Percentiles rank a stretch among this genome's conserved stretches.
These are phyloP conservation scores for Cancer borealis DNA, from an alignment of 2,888 invertebrate species.

Conservation along the genomic window DNA sequence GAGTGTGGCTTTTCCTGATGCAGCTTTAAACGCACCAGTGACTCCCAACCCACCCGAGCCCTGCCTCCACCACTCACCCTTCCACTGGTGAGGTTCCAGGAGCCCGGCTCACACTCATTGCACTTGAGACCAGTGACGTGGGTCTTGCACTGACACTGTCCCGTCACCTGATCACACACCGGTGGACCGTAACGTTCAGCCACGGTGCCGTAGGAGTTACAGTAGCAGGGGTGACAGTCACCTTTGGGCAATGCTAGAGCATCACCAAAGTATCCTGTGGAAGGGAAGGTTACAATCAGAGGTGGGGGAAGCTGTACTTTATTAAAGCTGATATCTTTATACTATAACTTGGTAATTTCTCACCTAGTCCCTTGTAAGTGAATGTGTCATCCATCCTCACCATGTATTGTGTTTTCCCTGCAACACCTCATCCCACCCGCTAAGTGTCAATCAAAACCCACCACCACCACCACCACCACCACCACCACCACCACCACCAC, in stretches of 20 bases:
- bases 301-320: too few species aligned
- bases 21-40: background rate
- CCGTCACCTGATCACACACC: slow-evolving; percentile 87
- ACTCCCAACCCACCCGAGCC: background rate
- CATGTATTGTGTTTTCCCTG: background rate
- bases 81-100: slow-evolving; percentile 89
- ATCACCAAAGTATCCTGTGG: slow-evolving; percentile 92
- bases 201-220: slow-evolving; percentile 77
- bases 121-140: slow-evolving; percentile 89
- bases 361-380: background rate
- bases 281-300: background rate
- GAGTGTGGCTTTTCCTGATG: background rate
- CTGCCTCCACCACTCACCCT: slow-evolving; percentile 81
- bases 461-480: too few species aligned
- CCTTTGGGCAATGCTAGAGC: slow-evolving; percentile 91
- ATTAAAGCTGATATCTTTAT: too few species aligned
- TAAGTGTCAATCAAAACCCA: too few species aligned
- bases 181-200: slow-evolving; percentile 74
- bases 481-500: too few species aligned
- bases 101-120: slow-evolving; percentile 91
- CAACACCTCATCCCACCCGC: too few species aligned
- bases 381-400: background rate
- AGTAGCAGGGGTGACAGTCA: slow-evolving; percentile 77
- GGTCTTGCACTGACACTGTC: slow-evolving; percentile 88
- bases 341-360: too few species aligned